Evolutionary conservation across 1,140 invertebrate genomes (phyloP), one percentile per base, ranked within the genome.

Genomic region (Samia ricini): DNA sequence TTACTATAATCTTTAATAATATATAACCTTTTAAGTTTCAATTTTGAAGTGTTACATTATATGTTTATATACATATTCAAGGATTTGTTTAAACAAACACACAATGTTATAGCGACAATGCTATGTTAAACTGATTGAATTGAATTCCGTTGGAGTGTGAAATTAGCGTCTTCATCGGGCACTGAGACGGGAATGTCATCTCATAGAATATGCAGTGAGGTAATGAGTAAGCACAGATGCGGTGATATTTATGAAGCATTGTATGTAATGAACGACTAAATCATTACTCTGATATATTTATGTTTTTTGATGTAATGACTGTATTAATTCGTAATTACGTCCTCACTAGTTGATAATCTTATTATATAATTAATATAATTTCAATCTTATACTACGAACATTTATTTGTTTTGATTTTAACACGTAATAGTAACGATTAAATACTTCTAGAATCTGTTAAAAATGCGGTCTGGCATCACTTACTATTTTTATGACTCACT

Each of bases 61-160:
- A n/a, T n/a, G n/a, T n/a, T n/a, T n/a, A n/a, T n/a, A n/a, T 36
- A 36, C 4, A 36, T 36, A 36, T 36, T 36, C 33, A 36, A 8
- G 8, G 33, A 4, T 15, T 15, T 42, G 12, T 42, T 42, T 42
- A 42, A 15, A 42, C 15, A 42, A 42, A 42, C 33, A 42, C 12
- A 15, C 4, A 15, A 42, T 42, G n/a, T 12, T 42, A 42, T 15
- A 42, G 33, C 15, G 3, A 15, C 33, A 42, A 42, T 42, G n/a
- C n/a, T 42, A 15, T 42, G 71, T 69, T 66, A 63, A 67, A 61
- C 63, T 76, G 68, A 76, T 76, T 76, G 71, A n/a, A n/a, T n/a
- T n/a, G 74, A 69, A 74, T 71, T 71, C 71, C 67, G 59, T 55
- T 66, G 63, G 60, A 68, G 71, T 74, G 69, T 71, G 74, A 74